These are phyloP conservation scores for Fopius arisanus DNA, from an alignment of 1,140 invertebrate species.

Conservation along the genomic window DNA sequence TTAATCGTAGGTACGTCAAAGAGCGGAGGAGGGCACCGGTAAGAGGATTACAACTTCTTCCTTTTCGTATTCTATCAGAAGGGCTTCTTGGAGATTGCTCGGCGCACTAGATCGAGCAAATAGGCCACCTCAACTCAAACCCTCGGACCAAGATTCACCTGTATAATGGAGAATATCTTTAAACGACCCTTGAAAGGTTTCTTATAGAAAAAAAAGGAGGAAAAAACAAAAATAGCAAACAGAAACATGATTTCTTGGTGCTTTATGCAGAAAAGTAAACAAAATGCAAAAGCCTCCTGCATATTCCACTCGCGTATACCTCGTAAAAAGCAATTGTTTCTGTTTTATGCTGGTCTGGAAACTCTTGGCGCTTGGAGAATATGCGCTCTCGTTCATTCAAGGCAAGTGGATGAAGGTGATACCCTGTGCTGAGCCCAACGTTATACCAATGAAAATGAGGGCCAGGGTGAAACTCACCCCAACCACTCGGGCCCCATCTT, in stretches of 20 bases:
- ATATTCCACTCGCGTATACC: slow-evolving; percentile 42
- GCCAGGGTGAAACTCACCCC: not conserved
- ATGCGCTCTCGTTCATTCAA: not conserved
- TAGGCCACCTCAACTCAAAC: not conserved
- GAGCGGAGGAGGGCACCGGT: not conserved
- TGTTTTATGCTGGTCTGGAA: slow-evolving; percentile 37
- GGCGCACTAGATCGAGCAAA: slow-evolving; percentile 12
- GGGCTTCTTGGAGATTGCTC: slow-evolving; percentile 26
- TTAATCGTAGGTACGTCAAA: slow-evolving; percentile 27
- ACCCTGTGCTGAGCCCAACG: not conserved
- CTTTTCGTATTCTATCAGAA: slow-evolving; percentile 8
- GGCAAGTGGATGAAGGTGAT: not conserved
- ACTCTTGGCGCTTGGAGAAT: slow-evolving; percentile 18
- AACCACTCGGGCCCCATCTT: not conserved
- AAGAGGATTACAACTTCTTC: slow-evolving; percentile 28
- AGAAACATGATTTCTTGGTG: not conserved
- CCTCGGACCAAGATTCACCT: not conserved
- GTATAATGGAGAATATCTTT: slow-evolving; percentile 2
- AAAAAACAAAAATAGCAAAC: not conserved
- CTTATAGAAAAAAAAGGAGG: too few relatives aligned
- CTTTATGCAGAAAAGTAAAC: not conserved
- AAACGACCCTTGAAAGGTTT: not conserved
- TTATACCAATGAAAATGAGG: slow-evolving; percentile 9
- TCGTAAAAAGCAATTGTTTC: slow-evolving; percentile 50
- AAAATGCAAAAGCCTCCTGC: slow-evolving; percentile 24